phyloP scores from a whole-genome alignment of 2,113 vertebrate genomes.

The Camelus bactrianus region DNA sequence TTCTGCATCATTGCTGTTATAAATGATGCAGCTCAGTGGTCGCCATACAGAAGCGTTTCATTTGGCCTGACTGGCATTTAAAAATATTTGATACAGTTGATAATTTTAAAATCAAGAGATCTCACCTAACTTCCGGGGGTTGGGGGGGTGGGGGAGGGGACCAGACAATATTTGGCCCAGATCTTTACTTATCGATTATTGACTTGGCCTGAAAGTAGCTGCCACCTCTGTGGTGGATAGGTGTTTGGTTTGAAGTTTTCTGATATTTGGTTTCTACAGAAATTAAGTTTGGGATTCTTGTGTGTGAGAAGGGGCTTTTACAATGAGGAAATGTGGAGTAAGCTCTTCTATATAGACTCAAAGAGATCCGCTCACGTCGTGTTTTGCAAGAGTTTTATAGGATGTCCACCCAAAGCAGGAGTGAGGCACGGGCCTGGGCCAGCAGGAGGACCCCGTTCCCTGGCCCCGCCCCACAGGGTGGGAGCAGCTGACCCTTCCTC shows the following conservation, averaged over 20 bases:
- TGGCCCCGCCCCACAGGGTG: fast-evolving
- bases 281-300: background rate
- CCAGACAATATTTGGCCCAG: background rate
- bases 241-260: background rate
- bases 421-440: background rate
- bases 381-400: background rate
- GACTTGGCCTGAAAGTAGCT: background rate
- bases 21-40: background rate
- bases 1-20: background rate
- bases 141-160: background rate
- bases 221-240: fast-evolving
- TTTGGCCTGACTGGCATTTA: background rate
- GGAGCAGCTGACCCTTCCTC: background rate
- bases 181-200: background rate
- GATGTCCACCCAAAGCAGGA: background rate
- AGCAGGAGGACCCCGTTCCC: fast-evolving
- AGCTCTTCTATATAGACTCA: background rate
- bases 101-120: background rate
- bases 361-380: background rate
- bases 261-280: background rate
- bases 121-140: background rate
- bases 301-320: background rate
- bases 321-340: background rate
- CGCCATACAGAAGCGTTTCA: background rate
- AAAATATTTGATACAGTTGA: background rate